Evolutionary conservation across 2,888 invertebrate species (phyloP).

Genomic region (Pheosia tremula): DNA sequence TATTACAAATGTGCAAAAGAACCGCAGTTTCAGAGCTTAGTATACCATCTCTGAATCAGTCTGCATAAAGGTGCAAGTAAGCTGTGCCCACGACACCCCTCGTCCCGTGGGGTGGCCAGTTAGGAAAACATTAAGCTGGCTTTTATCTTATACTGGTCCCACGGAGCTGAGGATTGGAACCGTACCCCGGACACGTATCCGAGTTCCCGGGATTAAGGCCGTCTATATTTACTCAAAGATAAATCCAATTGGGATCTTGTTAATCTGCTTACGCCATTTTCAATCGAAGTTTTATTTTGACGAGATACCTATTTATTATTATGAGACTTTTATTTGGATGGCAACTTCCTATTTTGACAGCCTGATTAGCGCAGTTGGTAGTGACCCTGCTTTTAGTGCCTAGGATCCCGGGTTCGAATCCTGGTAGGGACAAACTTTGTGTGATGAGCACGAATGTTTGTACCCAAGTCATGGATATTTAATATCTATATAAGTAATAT

Average conservation of each 20-base stretch:
- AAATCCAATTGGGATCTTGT: constrained; percentile 23
- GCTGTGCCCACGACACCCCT: not conserved
- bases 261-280: constrained; percentile 32
- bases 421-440: too few relatives aligned
- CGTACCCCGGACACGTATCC: constrained; percentile 6
- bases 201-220: constrained; percentile 18
- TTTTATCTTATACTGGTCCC: constrained; percentile 4
- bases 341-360: not conserved
- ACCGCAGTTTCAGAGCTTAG: too few relatives aligned
- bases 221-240: constrained; percentile 9
- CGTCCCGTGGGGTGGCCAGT: not conserved
- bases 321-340: not conserved
- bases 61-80: not conserved
- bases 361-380: not conserved
- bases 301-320: not conserved
- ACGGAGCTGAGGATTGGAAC: constrained; percentile 16
- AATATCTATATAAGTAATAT: too few relatives aligned
- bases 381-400: too few relatives aligned
- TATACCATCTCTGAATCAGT: too few relatives aligned
- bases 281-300: constrained; percentile 28
- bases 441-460: too few relatives aligned
- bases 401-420: too few relatives aligned
- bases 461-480: too few relatives aligned
- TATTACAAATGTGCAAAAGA: too few relatives aligned
- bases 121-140: not conserved